These are phyloP conservation scores for Ciconia boyciana DNA, from an alignment of 2,113 vertebrate genomes.

Conservation along the genomic window DNA sequence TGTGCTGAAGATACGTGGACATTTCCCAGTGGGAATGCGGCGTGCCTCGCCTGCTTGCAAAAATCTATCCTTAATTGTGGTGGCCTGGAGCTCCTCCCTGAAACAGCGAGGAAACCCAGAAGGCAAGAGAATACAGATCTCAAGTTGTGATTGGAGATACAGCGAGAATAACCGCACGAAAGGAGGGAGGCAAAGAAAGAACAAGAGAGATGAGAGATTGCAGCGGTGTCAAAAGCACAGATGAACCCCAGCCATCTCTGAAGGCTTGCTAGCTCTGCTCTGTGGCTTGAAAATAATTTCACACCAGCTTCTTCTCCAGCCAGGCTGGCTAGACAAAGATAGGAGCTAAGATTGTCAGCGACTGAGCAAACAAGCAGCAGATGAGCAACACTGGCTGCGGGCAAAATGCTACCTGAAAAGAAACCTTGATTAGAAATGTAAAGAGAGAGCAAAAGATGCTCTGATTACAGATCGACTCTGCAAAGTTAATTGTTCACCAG, in stretches of 20 bases:
- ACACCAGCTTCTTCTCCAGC: background rate
- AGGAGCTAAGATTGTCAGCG: background rate
- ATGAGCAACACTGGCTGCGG: background rate
- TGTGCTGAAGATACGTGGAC: rapidly evolving
- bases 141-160: background rate
- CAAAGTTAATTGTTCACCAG: constrained; percentile 44
- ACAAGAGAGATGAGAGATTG: background rate
- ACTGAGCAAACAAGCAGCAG: background rate
- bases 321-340: background rate
- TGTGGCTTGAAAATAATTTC: background rate
- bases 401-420: background rate
- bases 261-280: background rate
- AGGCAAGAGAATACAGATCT: background rate
- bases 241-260: background rate
- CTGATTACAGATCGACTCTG: background rate
- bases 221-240: background rate
- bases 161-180: rapidly evolving
- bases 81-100: background rate
- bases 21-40: rapidly evolving
- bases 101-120: background rate
- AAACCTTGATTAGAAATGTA: background rate
- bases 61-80: background rate
- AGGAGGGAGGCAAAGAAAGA: background rate
- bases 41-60: background rate
- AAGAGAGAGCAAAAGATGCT: constrained; percentile 20